Evolutionary conservation across 1,140 invertebrate species (phyloP).

Genomic region (Rhyzopertha dominica): DNA sequence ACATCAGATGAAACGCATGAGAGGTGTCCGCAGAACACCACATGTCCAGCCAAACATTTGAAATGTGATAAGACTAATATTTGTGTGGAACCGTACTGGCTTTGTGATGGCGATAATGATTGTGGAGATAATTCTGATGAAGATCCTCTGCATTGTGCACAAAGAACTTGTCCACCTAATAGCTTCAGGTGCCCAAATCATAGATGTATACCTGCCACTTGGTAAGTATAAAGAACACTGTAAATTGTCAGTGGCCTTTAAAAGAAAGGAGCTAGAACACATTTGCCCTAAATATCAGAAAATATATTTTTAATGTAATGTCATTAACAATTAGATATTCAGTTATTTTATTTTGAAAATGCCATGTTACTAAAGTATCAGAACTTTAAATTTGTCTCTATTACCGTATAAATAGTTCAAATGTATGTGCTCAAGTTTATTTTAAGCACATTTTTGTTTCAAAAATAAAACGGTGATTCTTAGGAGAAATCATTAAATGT

Average conservation of each 20-base stretch:
- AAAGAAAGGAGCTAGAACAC: too few relatives aligned
- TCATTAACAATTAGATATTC: not conserved
- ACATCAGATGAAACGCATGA: slow-evolving; percentile 89
- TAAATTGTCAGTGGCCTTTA: too few relatives aligned
- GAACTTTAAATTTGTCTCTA: too few relatives aligned
- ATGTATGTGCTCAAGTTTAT: too few relatives aligned
- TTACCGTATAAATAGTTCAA: too few relatives aligned
- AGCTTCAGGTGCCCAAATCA: slow-evolving; percentile 86
- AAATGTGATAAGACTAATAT: slow-evolving; percentile 93
- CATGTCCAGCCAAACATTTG: slow-evolving; percentile 79
- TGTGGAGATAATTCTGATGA: slow-evolving; percentile 96
- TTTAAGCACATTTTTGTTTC: slow-evolving; percentile 66
- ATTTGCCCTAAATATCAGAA: too few relatives aligned
- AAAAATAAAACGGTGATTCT: not conserved
- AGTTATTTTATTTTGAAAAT: too few relatives aligned
- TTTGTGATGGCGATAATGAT: slow-evolving; percentile 90
- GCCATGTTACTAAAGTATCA: too few relatives aligned
- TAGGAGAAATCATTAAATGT: not conserved
- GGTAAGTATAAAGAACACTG: slow-evolving; percentile 88
- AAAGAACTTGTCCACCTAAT: slow-evolving; percentile 83
- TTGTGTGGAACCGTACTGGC: slow-evolving; percentile 91
- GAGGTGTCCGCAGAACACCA: slow-evolving; percentile 78
- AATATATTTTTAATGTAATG: too few relatives aligned
- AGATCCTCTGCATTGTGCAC: slow-evolving; percentile 81
- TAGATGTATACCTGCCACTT: slow-evolving; percentile 83